Conservation (phyloP, 2,888 invertebrate genomes). For the Lucinisca nassula region DNA sequence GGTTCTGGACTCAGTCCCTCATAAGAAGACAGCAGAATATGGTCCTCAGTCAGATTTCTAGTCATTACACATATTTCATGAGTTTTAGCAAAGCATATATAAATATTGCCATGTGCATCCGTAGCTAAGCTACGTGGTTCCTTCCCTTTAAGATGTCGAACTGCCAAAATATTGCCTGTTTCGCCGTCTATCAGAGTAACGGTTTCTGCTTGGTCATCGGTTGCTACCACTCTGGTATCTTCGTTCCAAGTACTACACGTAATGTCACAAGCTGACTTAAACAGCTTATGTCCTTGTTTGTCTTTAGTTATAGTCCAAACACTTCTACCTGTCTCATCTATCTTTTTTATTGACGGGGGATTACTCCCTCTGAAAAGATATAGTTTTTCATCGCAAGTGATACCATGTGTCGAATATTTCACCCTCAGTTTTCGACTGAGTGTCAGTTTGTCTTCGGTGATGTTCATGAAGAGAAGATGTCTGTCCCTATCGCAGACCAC, state of each 20-base stretch:
- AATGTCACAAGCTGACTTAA: background rate
- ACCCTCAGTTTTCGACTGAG: background rate
- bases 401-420: background rate
- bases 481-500: background rate
- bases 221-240: background rate
- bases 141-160: background rate
- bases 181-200: background rate
- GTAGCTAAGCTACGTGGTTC: background rate
- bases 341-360: background rate
- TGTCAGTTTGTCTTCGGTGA: background rate
- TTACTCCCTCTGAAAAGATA: background rate
- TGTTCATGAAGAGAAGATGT: background rate
- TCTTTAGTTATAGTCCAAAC: background rate
- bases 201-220: background rate
- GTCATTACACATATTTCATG: background rate
- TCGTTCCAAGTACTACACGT: background rate
- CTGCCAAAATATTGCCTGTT: background rate
- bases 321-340: background rate
- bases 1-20: background rate
- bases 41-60: background rate
- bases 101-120: background rate
- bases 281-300: background rate
- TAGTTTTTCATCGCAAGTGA: background rate
- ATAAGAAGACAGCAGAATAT: background rate
- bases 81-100: background rate